Base-by-base conservation (phyloP, 2,888 invertebrate species). In the Lithosia quadra region DNA sequence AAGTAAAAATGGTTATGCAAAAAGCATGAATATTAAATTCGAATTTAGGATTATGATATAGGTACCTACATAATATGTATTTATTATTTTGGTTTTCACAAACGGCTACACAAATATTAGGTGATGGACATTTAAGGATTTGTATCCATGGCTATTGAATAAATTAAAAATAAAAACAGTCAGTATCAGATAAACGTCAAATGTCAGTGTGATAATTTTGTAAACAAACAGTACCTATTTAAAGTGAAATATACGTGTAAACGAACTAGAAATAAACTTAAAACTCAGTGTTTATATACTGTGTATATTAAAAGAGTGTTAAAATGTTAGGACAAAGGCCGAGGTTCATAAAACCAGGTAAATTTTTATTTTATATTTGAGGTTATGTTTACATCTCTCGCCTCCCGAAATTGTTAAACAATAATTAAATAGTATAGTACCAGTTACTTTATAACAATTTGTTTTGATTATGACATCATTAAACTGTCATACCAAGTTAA, bases 271-370 rank as follows among this genome's bases (percentile, higher is more conserved):
- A 15, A 21, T 11, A 55, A 55, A 8, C 8, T 0, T 36, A 22
- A 9, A 28, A 13, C 13, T 60, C 22, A 60, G 53, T 60, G 53
- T 22, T 11, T 56, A 8, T 22, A 24, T 62, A 7, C 3, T n/a
- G n/a, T n/a, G n/a, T n/a, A n/a, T n/a, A 39, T 61, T 7, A 61
- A 61, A 28, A 43, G 10, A 43, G 39, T 55, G 22, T 34, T 24
- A 82, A 68, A n/a, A 91, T 91, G 91, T 71, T 84, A 55, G 79
- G 77, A 21, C 88, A 89, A 68, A 84, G 87, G 65, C 92, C 92
- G 5, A 88, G 85, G 68, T 93, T 91, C 72, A 83, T 93, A n/a
- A 90, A 87, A 71, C 93, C 93, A 72, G 91, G 93, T 92, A 86
- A 86, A 81, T 65, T 72, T 62, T 67, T 62, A 70, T 63, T 43